Conservation (phyloP, 2,888 invertebrate species). For the Hecatera dysodea region DNA sequence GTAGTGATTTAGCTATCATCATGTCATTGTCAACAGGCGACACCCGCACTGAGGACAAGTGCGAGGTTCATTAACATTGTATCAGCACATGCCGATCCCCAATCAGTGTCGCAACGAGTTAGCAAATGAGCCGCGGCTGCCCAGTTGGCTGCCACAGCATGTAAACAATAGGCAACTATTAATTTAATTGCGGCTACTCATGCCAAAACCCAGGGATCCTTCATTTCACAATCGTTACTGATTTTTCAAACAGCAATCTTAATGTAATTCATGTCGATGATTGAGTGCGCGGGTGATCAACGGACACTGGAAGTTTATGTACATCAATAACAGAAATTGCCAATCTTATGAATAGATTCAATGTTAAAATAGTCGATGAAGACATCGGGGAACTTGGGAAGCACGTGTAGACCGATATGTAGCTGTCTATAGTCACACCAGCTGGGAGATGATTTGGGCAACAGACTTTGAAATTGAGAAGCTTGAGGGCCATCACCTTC, state of each 20-base stretch:
- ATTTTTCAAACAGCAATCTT: slow-evolving; percentile 54
- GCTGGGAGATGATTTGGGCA: background rate
- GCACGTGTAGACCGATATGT: slow-evolving; percentile 26
- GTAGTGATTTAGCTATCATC: slow-evolving; percentile 28
- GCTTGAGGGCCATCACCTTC: slow-evolving; percentile 19
- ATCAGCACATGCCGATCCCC: slow-evolving; percentile 51
- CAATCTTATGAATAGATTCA: slow-evolving; percentile 58
- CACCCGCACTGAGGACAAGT: slow-evolving; percentile 29
- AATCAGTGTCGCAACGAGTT: slow-evolving; percentile 60
- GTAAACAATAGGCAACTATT: slow-evolving; percentile 66
- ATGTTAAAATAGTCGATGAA: slow-evolving; percentile 52
- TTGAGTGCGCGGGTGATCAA: slow-evolving; percentile 54
- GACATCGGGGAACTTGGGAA: slow-evolving; percentile 41
- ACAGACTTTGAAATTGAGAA: slow-evolving; percentile 16
- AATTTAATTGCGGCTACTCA: slow-evolving; percentile 53
- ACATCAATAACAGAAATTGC: slow-evolving; percentile 51
- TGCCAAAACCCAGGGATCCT: slow-evolving; percentile 63
- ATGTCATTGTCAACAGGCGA: slow-evolving; percentile 20
- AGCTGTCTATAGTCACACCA: slow-evolving; percentile 16
- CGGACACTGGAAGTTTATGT: slow-evolving; percentile 33
- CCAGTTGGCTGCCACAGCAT: slow-evolving; percentile 62
- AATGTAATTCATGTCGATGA: slow-evolving; percentile 61
- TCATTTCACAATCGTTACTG: slow-evolving; percentile 56
- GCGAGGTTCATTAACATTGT: slow-evolving; percentile 52
- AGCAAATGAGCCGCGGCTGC: slow-evolving; percentile 57